phyloP scores from a whole-genome alignment of 1,140 invertebrate genomes.

The Apolygus lucorum region DNA sequence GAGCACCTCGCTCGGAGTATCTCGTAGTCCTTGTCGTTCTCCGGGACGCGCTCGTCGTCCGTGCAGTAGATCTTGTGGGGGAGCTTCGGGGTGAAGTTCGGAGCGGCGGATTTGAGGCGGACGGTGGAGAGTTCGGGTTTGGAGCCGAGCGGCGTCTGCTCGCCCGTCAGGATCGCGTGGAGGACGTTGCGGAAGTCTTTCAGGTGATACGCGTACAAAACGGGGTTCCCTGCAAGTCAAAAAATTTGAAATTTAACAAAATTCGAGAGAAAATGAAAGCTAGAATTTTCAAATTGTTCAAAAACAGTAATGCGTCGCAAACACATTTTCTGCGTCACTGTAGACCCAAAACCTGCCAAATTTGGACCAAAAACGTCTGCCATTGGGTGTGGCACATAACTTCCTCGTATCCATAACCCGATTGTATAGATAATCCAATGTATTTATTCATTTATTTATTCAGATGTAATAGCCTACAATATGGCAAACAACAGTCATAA shows the following conservation, averaged over 20 bases:
- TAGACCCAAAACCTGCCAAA: neutral
- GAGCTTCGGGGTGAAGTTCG: slow-evolving; percentile 23
- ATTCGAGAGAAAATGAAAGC: neutral
- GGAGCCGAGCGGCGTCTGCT: neutral
- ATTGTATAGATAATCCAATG: neutral
- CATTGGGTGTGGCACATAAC: no score
- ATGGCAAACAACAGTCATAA: no score
- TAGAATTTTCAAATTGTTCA: neutral
- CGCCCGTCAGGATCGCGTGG: slow-evolving; percentile 29
- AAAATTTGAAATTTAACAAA: no score
- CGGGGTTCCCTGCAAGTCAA: slow-evolving; percentile 60
- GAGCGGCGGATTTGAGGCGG: neutral
- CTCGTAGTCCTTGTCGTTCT: neutral
- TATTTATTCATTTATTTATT: neutral
- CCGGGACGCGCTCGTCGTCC: neutral
- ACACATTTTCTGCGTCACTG: neutral
- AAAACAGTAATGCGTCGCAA: neutral
- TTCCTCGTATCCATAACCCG: no score
- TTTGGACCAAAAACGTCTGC: neutral
- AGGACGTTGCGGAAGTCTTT: slow-evolving; percentile 72
- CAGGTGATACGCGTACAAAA: slow-evolving; percentile 82
- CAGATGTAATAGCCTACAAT: no score
- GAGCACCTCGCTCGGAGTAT: neutral
- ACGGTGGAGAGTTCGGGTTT: neutral
- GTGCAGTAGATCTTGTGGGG: slow-evolving; percentile 19